Conservation (phyloP, 2,797 vertebrate genomes). For the Caiman crocodilus region DNA sequence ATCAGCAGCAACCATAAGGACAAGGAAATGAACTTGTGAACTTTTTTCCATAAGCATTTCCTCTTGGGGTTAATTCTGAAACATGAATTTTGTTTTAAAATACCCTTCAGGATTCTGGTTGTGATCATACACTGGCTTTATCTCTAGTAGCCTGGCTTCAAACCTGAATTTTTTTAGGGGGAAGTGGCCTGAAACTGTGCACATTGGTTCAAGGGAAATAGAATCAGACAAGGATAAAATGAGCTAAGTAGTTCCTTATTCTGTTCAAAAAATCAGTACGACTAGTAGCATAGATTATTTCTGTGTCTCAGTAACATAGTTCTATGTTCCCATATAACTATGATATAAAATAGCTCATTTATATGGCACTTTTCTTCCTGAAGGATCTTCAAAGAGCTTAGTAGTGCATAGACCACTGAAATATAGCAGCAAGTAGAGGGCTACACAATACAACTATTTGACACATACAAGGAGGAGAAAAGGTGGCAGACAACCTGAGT, state of each 20-base stretch:
- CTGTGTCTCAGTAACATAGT: background rate
- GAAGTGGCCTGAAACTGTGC: background rate
- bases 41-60: background rate
- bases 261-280: background rate
- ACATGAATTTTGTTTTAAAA: background rate
- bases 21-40: background rate
- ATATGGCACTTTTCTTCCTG: background rate
- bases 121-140: background rate
- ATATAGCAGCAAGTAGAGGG: background rate
- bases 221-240: background rate
- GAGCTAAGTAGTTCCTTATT: background rate
- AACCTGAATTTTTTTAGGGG: background rate
- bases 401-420: fast-evolving
- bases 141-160: background rate
- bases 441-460: background rate
- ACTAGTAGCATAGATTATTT: background rate
- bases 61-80: background rate
- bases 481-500: background rate
- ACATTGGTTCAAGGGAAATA: background rate
- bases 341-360: background rate
- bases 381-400: background rate
- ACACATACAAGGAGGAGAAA: background rate
- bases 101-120: background rate
- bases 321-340: background rate
- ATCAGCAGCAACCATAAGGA: background rate